A percentile compares a stretch with the other conserved stretches of the same genome.
Conservation (phyloP, 2,113 vertebrate species). For the Oophaga pumilio region DNA sequence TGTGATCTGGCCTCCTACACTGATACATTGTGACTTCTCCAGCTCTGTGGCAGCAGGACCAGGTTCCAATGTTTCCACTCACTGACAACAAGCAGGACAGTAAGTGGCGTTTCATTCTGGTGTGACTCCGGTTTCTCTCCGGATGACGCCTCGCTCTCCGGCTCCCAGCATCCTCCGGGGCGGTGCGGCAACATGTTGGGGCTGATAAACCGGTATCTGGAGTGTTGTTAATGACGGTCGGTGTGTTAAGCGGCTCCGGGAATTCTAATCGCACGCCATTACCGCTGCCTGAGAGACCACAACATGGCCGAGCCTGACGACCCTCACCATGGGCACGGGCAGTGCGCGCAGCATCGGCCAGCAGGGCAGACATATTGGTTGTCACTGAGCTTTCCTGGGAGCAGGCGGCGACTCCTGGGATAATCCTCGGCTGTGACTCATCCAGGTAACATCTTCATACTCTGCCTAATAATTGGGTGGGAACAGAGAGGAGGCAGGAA, state of each 20-base stretch:
- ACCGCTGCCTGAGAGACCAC: neutral
- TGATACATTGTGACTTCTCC: neutral
- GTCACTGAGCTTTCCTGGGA: neutral
- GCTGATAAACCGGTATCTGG: neutral
- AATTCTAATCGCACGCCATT: neutral
- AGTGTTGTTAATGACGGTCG: neutral
- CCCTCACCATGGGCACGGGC: too few relatives aligned
- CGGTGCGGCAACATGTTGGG: neutral
- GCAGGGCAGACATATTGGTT: neutral
- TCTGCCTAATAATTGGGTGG: neutral
- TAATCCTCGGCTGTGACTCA: neutral
- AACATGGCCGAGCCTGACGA: neutral
- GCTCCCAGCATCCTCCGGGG: neutral
- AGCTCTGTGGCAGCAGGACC: neutral
- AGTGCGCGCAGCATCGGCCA: neutral
- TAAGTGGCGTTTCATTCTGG: too few relatives aligned
- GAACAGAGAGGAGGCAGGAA: neutral
- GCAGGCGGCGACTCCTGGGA: neutral
- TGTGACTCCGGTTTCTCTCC: neutral
- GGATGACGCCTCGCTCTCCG: neutral
- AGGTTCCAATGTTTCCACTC: neutral
- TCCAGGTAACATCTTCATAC: neutral
- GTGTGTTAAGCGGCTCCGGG: neutral
- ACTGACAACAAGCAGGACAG: neutral
- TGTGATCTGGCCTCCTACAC: neutral